These are phyloP conservation scores for Glossophaga mutica DNA, from an alignment of 2,797 vertebrate species.

Conservation along the genomic window DNA sequence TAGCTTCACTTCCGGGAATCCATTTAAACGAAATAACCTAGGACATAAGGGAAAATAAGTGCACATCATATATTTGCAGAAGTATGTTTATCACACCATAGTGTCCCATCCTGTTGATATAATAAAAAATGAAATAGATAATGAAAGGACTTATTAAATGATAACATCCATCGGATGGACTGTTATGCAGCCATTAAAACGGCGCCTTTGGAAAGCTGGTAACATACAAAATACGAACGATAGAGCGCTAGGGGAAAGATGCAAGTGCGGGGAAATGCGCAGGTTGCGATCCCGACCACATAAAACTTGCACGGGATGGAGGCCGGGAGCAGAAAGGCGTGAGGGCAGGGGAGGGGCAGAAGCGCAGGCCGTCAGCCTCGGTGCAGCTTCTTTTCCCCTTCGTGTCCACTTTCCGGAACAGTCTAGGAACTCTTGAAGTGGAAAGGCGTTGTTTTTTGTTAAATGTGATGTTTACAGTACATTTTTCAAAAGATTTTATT, in stretches of 20 bases:
- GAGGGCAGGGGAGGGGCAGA: background rate
- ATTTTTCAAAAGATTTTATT: background rate
- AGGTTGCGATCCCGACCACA: background rate
- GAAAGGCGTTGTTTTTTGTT: background rate
- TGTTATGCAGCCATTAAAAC: conserved; percentile 59
- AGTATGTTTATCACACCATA: conserved; percentile 52
- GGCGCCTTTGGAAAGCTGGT: conserved; percentile 52
- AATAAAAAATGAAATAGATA: conserved; percentile 48
- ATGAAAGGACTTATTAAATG: conserved; percentile 69
- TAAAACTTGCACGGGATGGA: conserved; percentile 6
- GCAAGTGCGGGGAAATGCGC: background rate
- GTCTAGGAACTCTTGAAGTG: background rate
- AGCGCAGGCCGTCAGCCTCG: background rate
- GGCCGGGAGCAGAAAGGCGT: background rate
- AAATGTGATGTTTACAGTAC: background rate
- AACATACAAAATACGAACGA: conserved; percentile 49
- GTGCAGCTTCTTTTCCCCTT: background rate
- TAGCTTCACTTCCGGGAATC: conserved; percentile 54
- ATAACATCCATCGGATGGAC: conserved; percentile 49
- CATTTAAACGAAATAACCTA: conserved; percentile 60
- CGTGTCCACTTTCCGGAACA: background rate
- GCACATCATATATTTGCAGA: conserved; percentile 58
- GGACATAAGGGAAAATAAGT: conserved; percentile 53
- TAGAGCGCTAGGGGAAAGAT: conserved; percentile 31
- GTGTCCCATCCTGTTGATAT: conserved; percentile 39